Base-by-base conservation (phyloP, 2,888 invertebrate genomes). In the Leptura quadrifasciata region DNA sequence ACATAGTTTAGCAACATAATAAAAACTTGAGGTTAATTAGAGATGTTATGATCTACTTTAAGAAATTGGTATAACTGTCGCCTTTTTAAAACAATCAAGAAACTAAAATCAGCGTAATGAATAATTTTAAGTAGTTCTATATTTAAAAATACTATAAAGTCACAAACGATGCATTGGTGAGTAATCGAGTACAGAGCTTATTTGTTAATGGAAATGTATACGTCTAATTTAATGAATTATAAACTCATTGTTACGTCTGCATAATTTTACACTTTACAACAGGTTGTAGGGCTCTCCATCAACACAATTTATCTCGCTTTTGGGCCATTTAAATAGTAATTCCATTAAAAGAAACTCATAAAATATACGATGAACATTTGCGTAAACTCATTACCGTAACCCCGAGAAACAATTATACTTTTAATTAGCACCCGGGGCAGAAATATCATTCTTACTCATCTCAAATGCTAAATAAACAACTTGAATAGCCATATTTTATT, bases 341-440 rank as follows among this genome's bases (percentile, higher is more conserved):
- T 68, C 68, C 55, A 55, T 55, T 68, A 68, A 55, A 68, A 68
- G 68, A 68, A 35, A 55, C 67, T 55, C 54, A 27, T 67, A 54
- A 67, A 67, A 27, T 54, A 17, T 27, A 18, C 27, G 57, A 57
- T 55, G 55, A n/a, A 27, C 55, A 68, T 52, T 68, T 57, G 55
- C 17, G 31, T 57, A 27, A 15, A 57, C 31, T 31, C 55, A 31
- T 8, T 18, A 31, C 68, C 68, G 35, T 68, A 20, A 68, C 68
- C 68, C 68, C 10, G 35, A 67, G 67, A 67, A 57, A 68, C 31
- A 68, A 68, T 54, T 68, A 55, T 68, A 35, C 55, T 68, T 68
- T 68, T 55, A 68, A 68, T 68, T 67, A 31, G 31, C 31, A 31
- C 68, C 31, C 17, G 55, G 5, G 31, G 55, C 55, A 67, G 12